A percentile compares a stretch with the other conserved stretches of the same genome.
Evolutionary conservation across 2,113 vertebrate genomes (phyloP).

Genomic region (Sceloporus undulatus): DNA sequence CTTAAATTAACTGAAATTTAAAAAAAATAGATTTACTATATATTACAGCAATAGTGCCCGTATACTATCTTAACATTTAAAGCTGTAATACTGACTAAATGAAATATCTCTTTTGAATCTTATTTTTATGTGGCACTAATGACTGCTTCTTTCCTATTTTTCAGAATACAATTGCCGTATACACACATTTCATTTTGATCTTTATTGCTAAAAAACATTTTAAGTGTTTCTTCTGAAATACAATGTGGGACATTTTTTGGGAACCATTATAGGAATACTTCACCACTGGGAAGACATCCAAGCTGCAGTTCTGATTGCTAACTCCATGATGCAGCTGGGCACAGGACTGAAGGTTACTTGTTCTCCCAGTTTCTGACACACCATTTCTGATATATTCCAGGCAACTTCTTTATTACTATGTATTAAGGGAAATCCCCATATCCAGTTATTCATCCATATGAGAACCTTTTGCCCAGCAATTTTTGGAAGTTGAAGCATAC

Average conservation of each 20-base stretch:
- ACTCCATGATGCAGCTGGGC: no score
- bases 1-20: not conserved
- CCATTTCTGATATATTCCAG: no score
- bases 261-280: not conserved
- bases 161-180: not conserved
- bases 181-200: not conserved
- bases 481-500: no score
- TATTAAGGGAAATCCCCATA: no score
- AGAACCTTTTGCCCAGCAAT: no score
- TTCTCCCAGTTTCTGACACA: no score
- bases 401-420: no score
- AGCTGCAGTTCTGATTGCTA: no score
- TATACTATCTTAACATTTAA: not conserved
- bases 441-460: no score
- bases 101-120: not conserved
- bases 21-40: not conserved
- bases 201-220: not conserved
- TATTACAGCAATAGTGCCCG: not conserved
- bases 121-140: not conserved
- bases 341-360: no score
- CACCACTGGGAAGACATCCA: no score
- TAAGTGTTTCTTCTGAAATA: not conserved
- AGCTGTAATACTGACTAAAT: not conserved
- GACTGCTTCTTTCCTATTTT: not conserved
- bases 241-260: not conserved